These are phyloP conservation scores for Motacilla tschutschensis DNA, from an alignment of 2,113 vertebrate genomes.

Conservation along the genomic window DNA sequence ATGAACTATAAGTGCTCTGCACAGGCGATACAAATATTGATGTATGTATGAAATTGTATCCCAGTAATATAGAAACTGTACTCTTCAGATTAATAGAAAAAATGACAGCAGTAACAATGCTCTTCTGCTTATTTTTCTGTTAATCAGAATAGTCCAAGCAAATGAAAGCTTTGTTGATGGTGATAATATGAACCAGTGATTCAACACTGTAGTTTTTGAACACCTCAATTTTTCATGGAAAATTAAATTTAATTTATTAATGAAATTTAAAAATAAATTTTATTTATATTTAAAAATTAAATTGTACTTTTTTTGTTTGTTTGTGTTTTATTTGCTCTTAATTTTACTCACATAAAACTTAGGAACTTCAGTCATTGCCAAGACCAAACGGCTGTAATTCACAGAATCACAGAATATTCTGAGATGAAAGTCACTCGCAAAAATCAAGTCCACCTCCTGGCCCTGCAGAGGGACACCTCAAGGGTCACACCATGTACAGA, in stretches of 20 bases:
- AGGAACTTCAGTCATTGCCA: not conserved
- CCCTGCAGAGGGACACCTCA: not conserved
- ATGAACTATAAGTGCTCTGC: not conserved
- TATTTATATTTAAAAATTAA: no score
- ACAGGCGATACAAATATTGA: not conserved
- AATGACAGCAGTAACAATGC: not conserved
- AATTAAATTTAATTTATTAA: not conserved
- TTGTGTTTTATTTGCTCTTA: not conserved
- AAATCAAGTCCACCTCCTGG: fast-evolving
- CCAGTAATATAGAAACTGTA: not conserved
- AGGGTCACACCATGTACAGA: not conserved
- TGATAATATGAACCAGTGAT: not conserved
- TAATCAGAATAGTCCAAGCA: not conserved
- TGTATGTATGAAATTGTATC: not conserved
- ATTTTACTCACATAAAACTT: not conserved
- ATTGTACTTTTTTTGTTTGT: not conserved
- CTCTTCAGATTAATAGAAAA: not conserved
- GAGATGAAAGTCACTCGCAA: fast-evolving
- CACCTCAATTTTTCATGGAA: not conserved
- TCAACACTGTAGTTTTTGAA: not conserved
- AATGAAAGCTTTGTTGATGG: not conserved
- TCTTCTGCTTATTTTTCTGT: not conserved
- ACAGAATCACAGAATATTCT: not conserved
- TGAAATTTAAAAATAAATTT: no score
- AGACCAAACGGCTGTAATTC: not conserved